Conservation (phyloP, 2,113 vertebrate species). For the Chiloscyllium plagiosum region DNA sequence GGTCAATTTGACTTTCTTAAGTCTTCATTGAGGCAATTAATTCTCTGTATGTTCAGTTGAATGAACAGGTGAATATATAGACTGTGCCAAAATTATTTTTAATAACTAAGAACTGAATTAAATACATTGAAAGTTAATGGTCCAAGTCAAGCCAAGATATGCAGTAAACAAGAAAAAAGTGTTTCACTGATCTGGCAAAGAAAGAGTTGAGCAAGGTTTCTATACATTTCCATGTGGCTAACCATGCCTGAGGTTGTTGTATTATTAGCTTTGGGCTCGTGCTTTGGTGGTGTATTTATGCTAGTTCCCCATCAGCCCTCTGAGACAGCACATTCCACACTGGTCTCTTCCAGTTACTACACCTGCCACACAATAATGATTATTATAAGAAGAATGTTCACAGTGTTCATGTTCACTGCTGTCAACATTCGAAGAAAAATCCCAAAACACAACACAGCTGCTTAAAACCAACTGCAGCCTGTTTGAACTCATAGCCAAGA, state of each 20-base stretch:
- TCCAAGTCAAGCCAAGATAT: not conserved
- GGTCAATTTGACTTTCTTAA: not conserved
- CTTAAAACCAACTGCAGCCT: not conserved
- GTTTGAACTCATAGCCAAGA: not conserved
- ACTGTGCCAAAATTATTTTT: not conserved
- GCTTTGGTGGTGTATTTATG: not conserved
- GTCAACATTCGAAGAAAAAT: not conserved
- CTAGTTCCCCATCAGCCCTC: not conserved
- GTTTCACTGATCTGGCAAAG: not conserved
- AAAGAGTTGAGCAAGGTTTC: not conserved
- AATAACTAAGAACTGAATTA: not conserved
- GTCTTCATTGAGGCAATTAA: not conserved
- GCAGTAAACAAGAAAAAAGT: not conserved
- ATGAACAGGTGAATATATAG: not conserved
- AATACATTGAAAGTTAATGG: not conserved
- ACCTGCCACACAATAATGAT: not conserved
- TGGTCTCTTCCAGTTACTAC: constrained; percentile 1
- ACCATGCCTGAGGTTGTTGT: not conserved
- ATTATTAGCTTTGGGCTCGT: not conserved
- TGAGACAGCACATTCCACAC: constrained; percentile 9
- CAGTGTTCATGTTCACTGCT: not conserved
- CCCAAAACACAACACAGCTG: constrained; percentile 12
- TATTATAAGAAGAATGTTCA: not conserved
- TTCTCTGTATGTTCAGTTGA: not conserved
- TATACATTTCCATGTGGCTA: not conserved